These are phyloP conservation scores for Nixonia krombeini DNA, from an alignment of 1,140 invertebrate genomes.

Conservation along the genomic window DNA sequence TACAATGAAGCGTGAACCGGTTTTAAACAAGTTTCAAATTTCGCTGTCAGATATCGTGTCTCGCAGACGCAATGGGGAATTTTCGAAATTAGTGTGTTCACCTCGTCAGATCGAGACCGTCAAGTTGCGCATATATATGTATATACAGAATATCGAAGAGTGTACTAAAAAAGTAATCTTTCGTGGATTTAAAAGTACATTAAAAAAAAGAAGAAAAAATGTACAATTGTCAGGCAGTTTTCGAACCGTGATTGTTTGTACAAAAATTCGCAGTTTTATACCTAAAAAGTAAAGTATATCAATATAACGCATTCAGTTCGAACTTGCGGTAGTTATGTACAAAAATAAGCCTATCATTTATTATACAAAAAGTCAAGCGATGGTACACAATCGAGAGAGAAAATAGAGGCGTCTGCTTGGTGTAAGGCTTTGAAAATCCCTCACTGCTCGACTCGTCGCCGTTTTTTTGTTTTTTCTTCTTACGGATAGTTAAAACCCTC, in stretches of 20 bases:
- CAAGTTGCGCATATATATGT: neutral
- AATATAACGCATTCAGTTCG: slow-evolving; percentile 2
- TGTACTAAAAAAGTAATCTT: neutral
- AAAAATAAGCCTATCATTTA: neutral
- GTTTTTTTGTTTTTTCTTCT: too few relatives aligned
- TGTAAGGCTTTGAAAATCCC: neutral
- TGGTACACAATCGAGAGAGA: neutral
- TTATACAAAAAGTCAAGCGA: slow-evolving; percentile 8
- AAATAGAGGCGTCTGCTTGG: neutral
- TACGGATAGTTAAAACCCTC: too few relatives aligned
- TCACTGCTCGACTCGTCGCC: neutral
- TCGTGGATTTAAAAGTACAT: too few relatives aligned
- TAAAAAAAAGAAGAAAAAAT: neutral
- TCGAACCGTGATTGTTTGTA: slow-evolving; percentile 2
- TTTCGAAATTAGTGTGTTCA: slow-evolving; percentile 12
- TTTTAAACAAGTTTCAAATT: slow-evolving; percentile 25
- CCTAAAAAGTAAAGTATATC: slow-evolving; percentile 1
- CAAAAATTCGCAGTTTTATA: slow-evolving; percentile 7
- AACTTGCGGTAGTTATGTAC: slow-evolving; percentile 5
- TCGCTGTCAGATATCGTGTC: slow-evolving; percentile 16
- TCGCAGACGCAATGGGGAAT: slow-evolving; percentile 38
- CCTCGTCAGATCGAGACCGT: too few relatives aligned
- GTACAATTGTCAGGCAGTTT: slow-evolving; percentile 6
- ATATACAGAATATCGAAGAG: neutral
- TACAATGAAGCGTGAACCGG: slow-evolving; percentile 61